A percentile compares a stretch with the other conserved stretches of the same genome.
Evolutionary conservation across 1,140 invertebrate species (phyloP).

Genomic region (Yoshiicerus persimilis): DNA sequence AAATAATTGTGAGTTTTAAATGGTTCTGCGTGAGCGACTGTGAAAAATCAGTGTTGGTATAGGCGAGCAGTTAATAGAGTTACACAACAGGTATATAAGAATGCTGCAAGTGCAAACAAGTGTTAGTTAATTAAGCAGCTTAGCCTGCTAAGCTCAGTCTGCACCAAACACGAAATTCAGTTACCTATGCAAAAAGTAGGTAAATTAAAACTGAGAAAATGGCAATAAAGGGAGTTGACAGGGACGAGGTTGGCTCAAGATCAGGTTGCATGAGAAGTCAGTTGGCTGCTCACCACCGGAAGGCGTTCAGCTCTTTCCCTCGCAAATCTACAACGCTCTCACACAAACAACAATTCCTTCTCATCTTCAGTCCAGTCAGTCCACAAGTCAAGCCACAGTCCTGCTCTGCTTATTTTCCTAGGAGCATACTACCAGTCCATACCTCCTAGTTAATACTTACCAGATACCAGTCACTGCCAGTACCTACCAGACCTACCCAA

Average conservation of each 20-base stretch:
- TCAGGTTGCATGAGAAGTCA: conserved; percentile 19
- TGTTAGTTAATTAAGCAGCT: neutral
- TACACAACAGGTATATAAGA: neutral
- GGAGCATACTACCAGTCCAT: neutral
- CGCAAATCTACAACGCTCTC: neutral
- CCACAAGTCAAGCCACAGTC: neutral
- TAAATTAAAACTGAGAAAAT: conserved; percentile 19
- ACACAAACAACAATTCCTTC: conserved; percentile 17
- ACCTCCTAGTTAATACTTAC: neutral
- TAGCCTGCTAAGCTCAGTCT: neutral
- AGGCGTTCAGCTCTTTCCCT: conserved; percentile 10
- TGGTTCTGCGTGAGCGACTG: neutral
- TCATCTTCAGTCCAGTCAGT: conserved; percentile 12
- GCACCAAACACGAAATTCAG: neutral
- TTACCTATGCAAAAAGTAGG: conserved; percentile 13
- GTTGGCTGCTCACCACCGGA: conserved; percentile 3
- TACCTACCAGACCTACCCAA: no score
- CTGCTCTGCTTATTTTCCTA: neutral
- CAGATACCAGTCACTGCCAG: no score
- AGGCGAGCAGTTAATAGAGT: neutral
- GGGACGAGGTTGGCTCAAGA: conserved; percentile 14
- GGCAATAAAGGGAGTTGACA: conserved; percentile 20
- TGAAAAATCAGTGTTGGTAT: neutral
- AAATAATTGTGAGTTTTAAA: neutral
- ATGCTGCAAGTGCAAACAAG: neutral